phyloP scores from a whole-genome alignment of 2,113 vertebrate genomes.

The Erythrocercus mccallii region DNA sequence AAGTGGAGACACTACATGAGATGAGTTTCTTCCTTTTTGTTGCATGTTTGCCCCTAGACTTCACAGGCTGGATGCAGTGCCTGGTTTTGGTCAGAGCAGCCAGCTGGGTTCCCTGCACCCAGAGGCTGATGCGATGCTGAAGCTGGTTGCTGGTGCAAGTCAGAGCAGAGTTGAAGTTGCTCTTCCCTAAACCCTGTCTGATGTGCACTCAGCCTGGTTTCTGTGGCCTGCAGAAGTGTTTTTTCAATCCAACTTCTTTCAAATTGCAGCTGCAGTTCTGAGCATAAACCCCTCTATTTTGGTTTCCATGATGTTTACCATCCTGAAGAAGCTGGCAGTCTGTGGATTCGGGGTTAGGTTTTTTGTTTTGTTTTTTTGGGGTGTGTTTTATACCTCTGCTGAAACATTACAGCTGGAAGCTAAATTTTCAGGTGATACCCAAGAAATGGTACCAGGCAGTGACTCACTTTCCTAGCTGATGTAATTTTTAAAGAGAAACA shows the following conservation, averaged over 20 bases:
- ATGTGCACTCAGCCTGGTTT: not conserved
- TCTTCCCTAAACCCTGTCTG: not conserved
- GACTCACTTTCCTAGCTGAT: constrained; percentile 2
- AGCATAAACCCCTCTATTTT: not conserved
- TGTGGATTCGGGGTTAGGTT: not conserved
- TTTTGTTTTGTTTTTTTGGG: not conserved
- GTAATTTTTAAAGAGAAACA: not conserved
- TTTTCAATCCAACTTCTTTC: not conserved
- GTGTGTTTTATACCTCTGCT: not conserved
- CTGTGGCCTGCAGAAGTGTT: accelerated
- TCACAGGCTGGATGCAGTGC: accelerated
- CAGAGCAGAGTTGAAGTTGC: not conserved
- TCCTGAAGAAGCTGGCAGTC: not conserved
- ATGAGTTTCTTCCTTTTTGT: not conserved
- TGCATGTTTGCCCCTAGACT: not conserved
- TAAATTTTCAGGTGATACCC: constrained; percentile 3
- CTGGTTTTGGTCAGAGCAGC: not conserved
- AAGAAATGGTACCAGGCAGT: not conserved
- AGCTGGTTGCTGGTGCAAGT: not conserved
- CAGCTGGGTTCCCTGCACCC: not conserved
- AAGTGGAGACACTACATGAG: not conserved
- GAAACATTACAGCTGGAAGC: not conserved
- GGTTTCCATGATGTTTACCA: not conserved
- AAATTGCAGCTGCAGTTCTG: constrained; percentile 4
- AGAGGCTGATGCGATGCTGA: not conserved